phyloP scores from a whole-genome alignment of 2,888 invertebrate species.

The Acronicta leporina region DNA sequence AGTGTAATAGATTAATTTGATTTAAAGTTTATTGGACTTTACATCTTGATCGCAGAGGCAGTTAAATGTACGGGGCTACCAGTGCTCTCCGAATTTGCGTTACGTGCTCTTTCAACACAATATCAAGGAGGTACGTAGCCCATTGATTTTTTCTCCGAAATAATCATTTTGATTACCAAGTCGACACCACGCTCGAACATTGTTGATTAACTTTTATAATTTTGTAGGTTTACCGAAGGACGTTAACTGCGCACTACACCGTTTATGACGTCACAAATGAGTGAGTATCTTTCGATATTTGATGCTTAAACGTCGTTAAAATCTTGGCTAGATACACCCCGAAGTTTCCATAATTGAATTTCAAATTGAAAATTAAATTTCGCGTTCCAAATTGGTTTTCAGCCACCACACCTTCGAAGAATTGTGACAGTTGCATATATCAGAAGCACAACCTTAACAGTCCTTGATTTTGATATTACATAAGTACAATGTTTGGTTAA shows the following conservation, averaged over 20 bases:
- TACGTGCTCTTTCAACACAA: constrained; percentile 97
- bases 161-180: constrained; percentile 54
- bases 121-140: constrained; percentile 92
- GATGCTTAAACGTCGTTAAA: constrained; percentile 62
- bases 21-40: constrained; percentile 40
- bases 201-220: constrained; percentile 61
- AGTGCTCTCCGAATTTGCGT: constrained; percentile 95
- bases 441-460: neutral
- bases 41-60: constrained; percentile 91
- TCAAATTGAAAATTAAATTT: constrained; percentile 70
- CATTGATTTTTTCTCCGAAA: constrained; percentile 58
- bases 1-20: no score
- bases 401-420: no score
- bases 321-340: constrained; percentile 59
- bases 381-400: constrained; percentile 58
- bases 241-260: constrained; percentile 96
- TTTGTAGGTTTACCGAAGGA: constrained; percentile 94
- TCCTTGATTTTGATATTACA: constrained; percentile 18
- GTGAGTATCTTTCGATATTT: constrained; percentile 89
- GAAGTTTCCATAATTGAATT: constrained; percentile 67
- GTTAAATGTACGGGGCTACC: constrained; percentile 95
- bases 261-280: constrained; percentile 97
- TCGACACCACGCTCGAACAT: constrained; percentile 40
- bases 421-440: no score
- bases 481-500: constrained; percentile 16